These are phyloP conservation scores for Charadrius vociferus DNA, from an alignment of 2,113 vertebrate species.

Conservation along the genomic window DNA sequence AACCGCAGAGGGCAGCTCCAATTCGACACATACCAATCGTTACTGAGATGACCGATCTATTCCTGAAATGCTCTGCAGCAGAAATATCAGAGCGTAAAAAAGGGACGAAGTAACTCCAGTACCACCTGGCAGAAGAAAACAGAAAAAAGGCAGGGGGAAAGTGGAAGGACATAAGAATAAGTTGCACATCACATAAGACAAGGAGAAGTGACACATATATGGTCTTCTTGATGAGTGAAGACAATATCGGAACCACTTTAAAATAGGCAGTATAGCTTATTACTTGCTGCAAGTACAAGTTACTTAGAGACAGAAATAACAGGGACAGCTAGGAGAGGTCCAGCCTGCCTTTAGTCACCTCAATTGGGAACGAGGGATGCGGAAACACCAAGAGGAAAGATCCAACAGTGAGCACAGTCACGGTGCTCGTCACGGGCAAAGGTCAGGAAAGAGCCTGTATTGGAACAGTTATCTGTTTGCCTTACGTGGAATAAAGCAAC, in stretches of 20 bases:
- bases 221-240: not conserved
- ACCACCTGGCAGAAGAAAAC: not conserved
- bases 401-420: fast-evolving
- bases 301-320: not conserved
- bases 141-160: not conserved
- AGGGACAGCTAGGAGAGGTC: not conserved
- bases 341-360: not conserved
- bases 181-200: not conserved
- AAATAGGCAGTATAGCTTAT: not conserved
- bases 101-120: not conserved
- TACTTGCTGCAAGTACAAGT: not conserved
- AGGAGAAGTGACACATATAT: not conserved
- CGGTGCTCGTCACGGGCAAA: not conserved
- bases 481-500: not conserved
- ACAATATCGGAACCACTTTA: fast-evolving
- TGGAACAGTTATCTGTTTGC: not conserved
- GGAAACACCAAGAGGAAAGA: not conserved
- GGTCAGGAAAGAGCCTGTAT: not conserved
- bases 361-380: fast-evolving
- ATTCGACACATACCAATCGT: not conserved
- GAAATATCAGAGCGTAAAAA: not conserved
- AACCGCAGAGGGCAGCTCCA: not conserved
- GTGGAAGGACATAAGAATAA: not conserved
- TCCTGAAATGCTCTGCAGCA: not conserved
- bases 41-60: not conserved